Base-by-base conservation (phyloP, 2,888 invertebrate genomes). In the Artemia sp. region DNA sequence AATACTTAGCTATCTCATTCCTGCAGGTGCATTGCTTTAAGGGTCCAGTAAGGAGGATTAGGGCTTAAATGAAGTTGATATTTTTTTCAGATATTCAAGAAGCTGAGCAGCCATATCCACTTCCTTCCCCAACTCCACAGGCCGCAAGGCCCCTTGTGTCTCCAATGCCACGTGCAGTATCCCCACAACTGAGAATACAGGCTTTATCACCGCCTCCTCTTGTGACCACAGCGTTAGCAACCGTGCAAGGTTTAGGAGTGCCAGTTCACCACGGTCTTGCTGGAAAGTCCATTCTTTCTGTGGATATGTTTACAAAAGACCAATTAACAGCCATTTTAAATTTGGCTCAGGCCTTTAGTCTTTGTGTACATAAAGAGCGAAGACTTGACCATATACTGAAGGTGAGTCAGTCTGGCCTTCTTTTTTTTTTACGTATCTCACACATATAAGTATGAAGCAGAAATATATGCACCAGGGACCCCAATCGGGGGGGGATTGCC, bases 251-350 rank as follows among this genome's bases (percentile, higher is more conserved):
- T 69, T 6, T 68, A 68, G 12, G 67, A 67, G 51, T 58, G 69
- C 12, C 70, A 70, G 12, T 69, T 69, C n/a, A 72, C 69, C 70
- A 72, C 70, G 70, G 71, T 14, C 77, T 88, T 51, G 79, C 82
- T 64, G 88, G 90, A 6, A 89, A 90, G 77, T 89, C 90, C 77
- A 83, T 97, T 72, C 79, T 97, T 0, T 85, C 88, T 1, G 94
- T 92, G 0, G 87, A 88, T 75, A 85, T 87, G 79, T 93, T 97
- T 76, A 86, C 79, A 73, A 92, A 92, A 79, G 92, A 94, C 72
- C 87, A 89, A 74, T 81, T 97, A 0, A 94, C 95, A 78, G 89
- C 91, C 71, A 85, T 98, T 73, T 96, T 97, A 79, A 91, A 95
- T 79, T 81, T 96, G 73, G 96, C 97, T 0, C 93, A 94, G 78